Base-by-base conservation (phyloP, 2,797 vertebrate species). In the Channallabes apus region DNA sequence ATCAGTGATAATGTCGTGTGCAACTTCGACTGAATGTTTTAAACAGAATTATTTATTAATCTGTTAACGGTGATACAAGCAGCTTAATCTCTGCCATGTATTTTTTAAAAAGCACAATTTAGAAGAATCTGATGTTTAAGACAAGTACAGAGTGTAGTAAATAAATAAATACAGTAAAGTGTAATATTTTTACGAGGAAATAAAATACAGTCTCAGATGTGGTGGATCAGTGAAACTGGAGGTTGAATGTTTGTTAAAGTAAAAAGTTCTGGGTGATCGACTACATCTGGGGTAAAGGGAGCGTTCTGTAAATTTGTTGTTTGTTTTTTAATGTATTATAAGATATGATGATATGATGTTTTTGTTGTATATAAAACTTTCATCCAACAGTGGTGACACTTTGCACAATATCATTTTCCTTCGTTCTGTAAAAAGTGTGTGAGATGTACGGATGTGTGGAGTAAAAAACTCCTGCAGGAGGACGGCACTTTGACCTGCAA, bases 401-500 rank as follows among this genome's bases (percentile, higher is more conserved):
- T 89, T 89, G 92, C 93, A 95, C 93, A 93, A 91, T 91, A 89
- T 93, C 3, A 90, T 90, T 90, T 89, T 90, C 91, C 93, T 91
- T 93, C 91, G 56, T 20, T 82, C 69, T 87, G 76, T 65, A 78
- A 87, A 78, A 87, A 79, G 58, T 61, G 77, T 24, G 59, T 64
- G 73, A 51, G 46, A 12, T 51, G 46, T 51, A 12, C 9, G 79
- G 91, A 83, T 84, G 87, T 82, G 85, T 84, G 88, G 88, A 86
- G 64, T 87, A 87, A 35, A 87, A 87, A 87, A 90, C 90, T 86
- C 59, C 87, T 88, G 88, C 78, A 84, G 86, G 89, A 82, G 85
- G 89, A 89, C 87, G 92, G 93, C 94, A 95, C 94, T 95, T 95
- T 94, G 95, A 93, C 90, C 82, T 82, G 90, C 89, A 93, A 92